Base-by-base conservation (phyloP, 2,113 vertebrate species). In the Aspidoscelis tigris region DNA sequence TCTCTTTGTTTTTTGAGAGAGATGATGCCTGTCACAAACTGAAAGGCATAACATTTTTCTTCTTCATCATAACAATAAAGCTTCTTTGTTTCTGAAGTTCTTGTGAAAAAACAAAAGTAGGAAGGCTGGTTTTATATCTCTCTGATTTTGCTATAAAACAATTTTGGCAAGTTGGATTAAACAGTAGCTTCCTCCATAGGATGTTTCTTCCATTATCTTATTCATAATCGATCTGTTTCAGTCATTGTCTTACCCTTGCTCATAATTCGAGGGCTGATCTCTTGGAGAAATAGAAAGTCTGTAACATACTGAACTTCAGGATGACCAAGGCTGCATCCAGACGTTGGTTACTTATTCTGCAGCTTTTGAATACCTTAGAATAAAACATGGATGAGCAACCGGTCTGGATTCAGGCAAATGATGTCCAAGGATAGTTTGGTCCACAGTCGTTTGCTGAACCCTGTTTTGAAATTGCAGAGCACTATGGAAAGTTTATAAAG, bases 51-150 rank as follows among this genome's bases (percentile, higher is more conserved):
- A 53, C 11, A 53, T 83, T 47, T 76, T 55, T 69, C 47, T 72
- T 82, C 24, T 53, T 58, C 41, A 39, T 5, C 47, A 79, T 76
- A 74, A 41, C 2, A 89, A 44, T 16, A 78, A 53, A 2, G 1
- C 3, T 22, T 78, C 66, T 81, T 91, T 77, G 9, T 86, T 0
- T 70, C 39, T 72, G 87, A 71, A 64, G 79, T 8, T 16, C 5
- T 86, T 77, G n/a, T 66, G 86, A 33, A 88, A 83, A 2, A 39
- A 7, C 26, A 8, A 77, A 76, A 61, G 0, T 1, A 78, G 68
- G 58, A 85, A 73, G 50, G n/a, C 18, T 33, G 7, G 80, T 26
- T 84, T 87, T 71, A 86, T 8, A 81, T 86, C 80, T 53, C 68
- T 72, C 33, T 65, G 74, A 85, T 76, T 39, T 43, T 78, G 33